Conservation (phyloP, 2,113 vertebrate species). For the Grallaria varia region DNA sequence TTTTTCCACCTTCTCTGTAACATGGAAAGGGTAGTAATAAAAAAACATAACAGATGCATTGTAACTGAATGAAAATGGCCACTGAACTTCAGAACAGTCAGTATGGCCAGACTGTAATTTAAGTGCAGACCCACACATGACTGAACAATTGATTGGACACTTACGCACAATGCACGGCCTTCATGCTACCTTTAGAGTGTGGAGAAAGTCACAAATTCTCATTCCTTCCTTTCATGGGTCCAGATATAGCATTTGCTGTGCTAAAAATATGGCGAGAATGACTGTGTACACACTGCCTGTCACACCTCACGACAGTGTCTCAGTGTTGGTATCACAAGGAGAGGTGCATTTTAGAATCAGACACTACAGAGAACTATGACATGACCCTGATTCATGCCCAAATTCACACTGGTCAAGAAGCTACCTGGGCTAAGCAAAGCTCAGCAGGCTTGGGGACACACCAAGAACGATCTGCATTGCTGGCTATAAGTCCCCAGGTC, state of each 20-base stretch:
- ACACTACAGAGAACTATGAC: no score
- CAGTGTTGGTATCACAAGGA: accelerated
- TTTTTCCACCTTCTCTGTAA: neutral
- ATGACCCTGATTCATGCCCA: neutral
- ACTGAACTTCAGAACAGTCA: neutral
- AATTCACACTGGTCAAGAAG: neutral
- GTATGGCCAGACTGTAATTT: neutral
- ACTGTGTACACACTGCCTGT: neutral
- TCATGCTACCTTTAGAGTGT: neutral
- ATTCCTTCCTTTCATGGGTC: neutral
- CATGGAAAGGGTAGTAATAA: neutral
- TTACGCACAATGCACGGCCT: neutral
- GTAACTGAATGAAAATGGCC: neutral
- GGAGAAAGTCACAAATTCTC: neutral
- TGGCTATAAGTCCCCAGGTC: accelerated
- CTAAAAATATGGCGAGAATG: accelerated
- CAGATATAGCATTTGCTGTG: neutral
- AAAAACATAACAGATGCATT: neutral
- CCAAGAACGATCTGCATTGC: accelerated
- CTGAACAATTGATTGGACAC: neutral
- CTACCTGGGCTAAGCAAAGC: accelerated
- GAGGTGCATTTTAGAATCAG: neutral
- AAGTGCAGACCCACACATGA: neutral
- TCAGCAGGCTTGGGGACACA: neutral
- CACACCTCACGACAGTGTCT: neutral